Evolutionary conservation across 2,888 invertebrate species (phyloP), one percentile per base, ranked within the genome.

Genomic region (Sarcophaga subvicina): DNA sequence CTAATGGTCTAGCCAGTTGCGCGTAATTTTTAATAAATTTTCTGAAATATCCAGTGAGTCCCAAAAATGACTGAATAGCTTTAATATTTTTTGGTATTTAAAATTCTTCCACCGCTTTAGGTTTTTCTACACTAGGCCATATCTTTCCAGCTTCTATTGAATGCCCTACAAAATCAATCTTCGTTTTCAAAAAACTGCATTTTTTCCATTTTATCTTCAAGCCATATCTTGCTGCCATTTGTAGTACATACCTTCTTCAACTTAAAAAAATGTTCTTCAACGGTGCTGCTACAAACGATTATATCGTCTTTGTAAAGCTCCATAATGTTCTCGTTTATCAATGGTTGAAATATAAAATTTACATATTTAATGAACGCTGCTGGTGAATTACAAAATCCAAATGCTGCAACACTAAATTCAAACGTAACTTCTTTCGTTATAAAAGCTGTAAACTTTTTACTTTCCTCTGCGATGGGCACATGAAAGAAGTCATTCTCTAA

Each of bases 321-420:
- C 73, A 82, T 64, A 59, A 67, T 70, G 60, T 81, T 79, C 0
- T 27, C 12, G 12, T 69, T 69, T 20, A 88, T 80, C 4, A 81
- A 17, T 25, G 82, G 47, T 66, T 83, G 83, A 73, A 88, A 87
- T 8, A 87, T 67, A 25, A 73, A 60, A 49, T 67, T 87, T 6
- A 87, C 60, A 49, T 71, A 87, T 10, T 64, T 37, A 49, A 86
- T 76, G 27, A 88, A 85, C 3, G 37, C 66, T 25, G 83, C 78
- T 22, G 84, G 82, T 3, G 80, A 84, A 49, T 84, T 84, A 6
- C 80, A 84, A 54, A 83, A 80, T n/a, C 88, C 86, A 67, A 85
- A 85, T 11, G 69, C 49, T n/a, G 69, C 69, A 10, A 12, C 49
- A 69, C 49, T 69, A 69, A 69, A 69, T 49, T 69, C 69, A 47